Percentiles rank a stretch among this genome's conserved stretches.
phyloP scores from a whole-genome alignment of 2,888 invertebrate genomes.

The Barypeithes pellucidus region DNA sequence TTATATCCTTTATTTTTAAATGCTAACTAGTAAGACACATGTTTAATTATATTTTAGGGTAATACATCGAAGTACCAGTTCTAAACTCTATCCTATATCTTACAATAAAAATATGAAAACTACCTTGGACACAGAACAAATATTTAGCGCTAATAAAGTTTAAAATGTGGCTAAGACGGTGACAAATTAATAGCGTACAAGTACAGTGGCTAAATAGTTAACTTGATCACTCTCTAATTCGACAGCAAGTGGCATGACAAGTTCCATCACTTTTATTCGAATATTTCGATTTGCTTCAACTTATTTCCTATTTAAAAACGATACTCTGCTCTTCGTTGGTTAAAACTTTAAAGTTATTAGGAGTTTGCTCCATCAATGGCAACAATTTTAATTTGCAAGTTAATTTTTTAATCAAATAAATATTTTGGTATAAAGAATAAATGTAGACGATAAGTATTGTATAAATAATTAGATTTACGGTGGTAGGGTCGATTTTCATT shows the following conservation, averaged over 20 bases:
- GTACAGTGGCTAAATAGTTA: constrained; percentile 20
- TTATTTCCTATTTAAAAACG: too few species aligned
- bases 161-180: constrained; percentile 7
- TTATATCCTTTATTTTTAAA: constrained; percentile 60
- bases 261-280: too few species aligned
- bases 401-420: too few species aligned
- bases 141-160: constrained; percentile 60
- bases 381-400: too few species aligned
- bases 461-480: too few species aligned
- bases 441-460: too few species aligned
- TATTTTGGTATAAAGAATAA: too few species aligned
- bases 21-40: constrained; percentile 69
- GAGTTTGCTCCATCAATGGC: too few species aligned
- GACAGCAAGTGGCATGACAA: not conserved
- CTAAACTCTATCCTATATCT: constrained; percentile 62
- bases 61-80: constrained; percentile 65
- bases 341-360: too few species aligned
- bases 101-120: constrained; percentile 59
- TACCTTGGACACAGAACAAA: constrained; percentile 64
- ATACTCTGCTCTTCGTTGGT: too few species aligned
- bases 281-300: too few species aligned
- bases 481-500: too few species aligned
- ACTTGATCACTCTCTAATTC: not conserved
- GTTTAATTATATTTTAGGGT: constrained; percentile 62
- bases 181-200: constrained; percentile 22